Evolutionary conservation across 35 echinoderm and acorn worm genomes (phyloP), one percentile per base, ranked within the genome.

Genomic region (Strongylocentrotus purpuratus): DNA sequence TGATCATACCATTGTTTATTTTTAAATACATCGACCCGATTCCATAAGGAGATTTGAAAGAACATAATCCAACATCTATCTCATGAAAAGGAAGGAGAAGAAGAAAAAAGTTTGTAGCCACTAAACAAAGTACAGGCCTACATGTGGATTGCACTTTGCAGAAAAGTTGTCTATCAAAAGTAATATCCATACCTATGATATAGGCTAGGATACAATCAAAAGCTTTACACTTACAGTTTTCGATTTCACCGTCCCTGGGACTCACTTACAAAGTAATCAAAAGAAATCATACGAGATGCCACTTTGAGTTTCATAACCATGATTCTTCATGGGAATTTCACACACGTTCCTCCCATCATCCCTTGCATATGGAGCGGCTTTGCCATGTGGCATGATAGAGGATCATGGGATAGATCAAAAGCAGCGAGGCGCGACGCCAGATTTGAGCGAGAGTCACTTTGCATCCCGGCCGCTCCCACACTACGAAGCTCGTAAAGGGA

Each of bases 361-460:
- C 65, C 25, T 2, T 78, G 65, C 65, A 78, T 78, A 78, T 28
- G 65, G 65, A 78, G 28, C 22, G 65, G 65, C 65, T 78, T 78
- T 78, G 28, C 65, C 65, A 78, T 78, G 65, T 78, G 65, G 65
- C 5, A 28, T 78, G 65, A 89, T 35, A 9, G 25, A 31, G 87
- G 45, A 89, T 46, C 87, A 89, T 89, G 87, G 87, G 32, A 89
- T 89, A 89, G 12, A 89, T 89, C 87, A 89, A 18, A 31, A 4
- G 33, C 87, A 46, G 33, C 33, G 87, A 46, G 45, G 87, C 87
- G 87, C 33, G 10, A 89, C 87, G 20, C 45, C 87, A 89, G 87
- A 89, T 89, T 89, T 89, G 87, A 89, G 87, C 33, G 25, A 15
- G 33, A 45, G 32, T 89, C 87, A 89, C 33, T 89, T 33, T 41